These are phyloP conservation scores for Trachurus trachurus DNA, from an alignment of 2,797 vertebrate species.

Conservation along the genomic window DNA sequence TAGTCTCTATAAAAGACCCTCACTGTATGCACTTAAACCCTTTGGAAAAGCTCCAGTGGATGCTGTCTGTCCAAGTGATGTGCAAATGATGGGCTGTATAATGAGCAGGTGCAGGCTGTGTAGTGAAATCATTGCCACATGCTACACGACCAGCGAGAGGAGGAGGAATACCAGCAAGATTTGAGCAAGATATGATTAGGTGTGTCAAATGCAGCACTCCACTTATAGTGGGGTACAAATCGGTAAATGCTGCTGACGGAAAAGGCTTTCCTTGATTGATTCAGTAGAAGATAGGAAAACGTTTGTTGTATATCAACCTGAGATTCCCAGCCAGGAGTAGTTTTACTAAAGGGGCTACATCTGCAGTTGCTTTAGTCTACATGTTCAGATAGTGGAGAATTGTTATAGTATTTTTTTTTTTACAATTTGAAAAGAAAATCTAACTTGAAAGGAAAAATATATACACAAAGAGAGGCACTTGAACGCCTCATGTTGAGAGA, in stretches of 20 bases:
- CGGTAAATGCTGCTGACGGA: neutral
- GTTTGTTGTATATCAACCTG: constrained; percentile 1
- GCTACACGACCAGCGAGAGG: constrained; percentile 47
- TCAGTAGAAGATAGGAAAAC: neutral
- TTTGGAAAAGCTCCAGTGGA: constrained; percentile 62
- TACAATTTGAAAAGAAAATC: neutral
- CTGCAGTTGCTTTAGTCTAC: neutral
- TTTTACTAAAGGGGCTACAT: neutral
- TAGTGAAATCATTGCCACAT: constrained; percentile 63
- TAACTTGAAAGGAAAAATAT: neutral
- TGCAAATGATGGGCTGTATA: constrained; percentile 75
- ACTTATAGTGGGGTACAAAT: constrained; percentile 4
- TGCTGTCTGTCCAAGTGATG: constrained; percentile 70
- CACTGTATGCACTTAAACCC: constrained; percentile 41
- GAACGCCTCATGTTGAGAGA: neutral
- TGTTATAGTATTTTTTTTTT: no score
- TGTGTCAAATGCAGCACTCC: constrained; percentile 30
- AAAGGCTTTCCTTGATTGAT: neutral
- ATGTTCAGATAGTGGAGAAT: neutral
- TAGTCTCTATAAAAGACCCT: constrained; percentile 64
- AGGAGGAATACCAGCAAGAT: constrained; percentile 17
- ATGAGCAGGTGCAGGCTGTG: constrained; percentile 70
- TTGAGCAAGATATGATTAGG: constrained; percentile 1
- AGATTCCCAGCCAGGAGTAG: neutral
- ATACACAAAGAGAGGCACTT: neutral